A percentile compares a stretch with the other conserved stretches of the same genome.
These are phyloP conservation scores for Metaphire vulgaris DNA, from an alignment of 1,140 invertebrate species.

Conservation along the genomic window DNA sequence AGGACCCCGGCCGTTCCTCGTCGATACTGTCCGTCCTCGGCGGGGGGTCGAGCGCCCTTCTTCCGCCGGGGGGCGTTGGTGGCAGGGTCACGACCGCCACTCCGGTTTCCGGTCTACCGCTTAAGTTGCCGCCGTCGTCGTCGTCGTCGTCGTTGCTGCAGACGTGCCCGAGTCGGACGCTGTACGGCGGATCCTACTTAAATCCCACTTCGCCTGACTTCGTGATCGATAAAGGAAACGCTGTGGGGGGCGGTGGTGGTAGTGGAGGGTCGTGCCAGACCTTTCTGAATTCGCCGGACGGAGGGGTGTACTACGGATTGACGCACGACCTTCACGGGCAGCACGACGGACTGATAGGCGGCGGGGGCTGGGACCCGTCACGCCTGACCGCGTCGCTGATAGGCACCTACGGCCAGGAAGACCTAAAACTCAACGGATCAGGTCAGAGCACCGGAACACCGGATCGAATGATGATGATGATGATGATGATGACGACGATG, in stretches of 20 bases:
- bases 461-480: too few relatives aligned
- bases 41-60: neutral
- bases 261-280: too few relatives aligned
- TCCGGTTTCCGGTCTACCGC: neutral
- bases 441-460: too few relatives aligned
- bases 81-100: too few relatives aligned
- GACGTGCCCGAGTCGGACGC: neutral
- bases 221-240: neutral
- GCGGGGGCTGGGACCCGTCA: neutral
- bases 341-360: neutral
- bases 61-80: too few relatives aligned
- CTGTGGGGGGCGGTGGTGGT: too few relatives aligned
- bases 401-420: neutral
- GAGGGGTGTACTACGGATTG: neutral
- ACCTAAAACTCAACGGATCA: neutral
- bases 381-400: neutral
- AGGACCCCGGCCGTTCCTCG: neutral
- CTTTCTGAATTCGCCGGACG: neutral
- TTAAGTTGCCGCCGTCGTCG: neutral
- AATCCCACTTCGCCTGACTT: neutral
- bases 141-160: neutral
- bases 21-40: neutral
- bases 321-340: neutral
- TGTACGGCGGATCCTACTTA: neutral
- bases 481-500: too few relatives aligned